Percentiles rank a stretch among this genome's conserved stretches.
These are phyloP conservation scores for Pseudolycoriella hygida DNA, from an alignment of 2,888 invertebrate genomes.

Conservation along the genomic window DNA sequence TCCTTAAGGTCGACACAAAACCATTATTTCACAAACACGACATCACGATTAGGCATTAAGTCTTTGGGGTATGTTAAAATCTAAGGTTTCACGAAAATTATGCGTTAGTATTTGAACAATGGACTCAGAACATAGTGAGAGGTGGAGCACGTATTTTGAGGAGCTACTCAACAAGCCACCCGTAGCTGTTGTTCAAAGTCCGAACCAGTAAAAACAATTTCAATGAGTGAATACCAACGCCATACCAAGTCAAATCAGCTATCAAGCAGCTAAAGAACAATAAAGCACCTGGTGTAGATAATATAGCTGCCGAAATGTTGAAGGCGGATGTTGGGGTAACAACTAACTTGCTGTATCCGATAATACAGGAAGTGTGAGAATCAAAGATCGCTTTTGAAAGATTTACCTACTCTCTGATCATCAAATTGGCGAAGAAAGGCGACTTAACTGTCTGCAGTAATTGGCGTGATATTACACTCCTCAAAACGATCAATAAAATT, in stretches of 20 bases:
- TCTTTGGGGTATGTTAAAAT: too few species aligned
- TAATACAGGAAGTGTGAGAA: not conserved
- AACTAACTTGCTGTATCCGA: not conserved
- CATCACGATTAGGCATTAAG: too few species aligned
- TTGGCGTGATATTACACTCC: slow-evolving; percentile 4
- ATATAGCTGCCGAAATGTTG: not conserved
- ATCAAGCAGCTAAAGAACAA: not conserved
- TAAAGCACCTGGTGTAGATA: not conserved
- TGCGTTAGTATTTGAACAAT: not conserved
- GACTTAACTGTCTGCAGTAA: not conserved
- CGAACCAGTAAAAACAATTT: not conserved
- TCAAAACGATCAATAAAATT: slow-evolving; percentile 4
- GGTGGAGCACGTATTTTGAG: not conserved
- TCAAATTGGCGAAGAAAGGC: slow-evolving; percentile 1
- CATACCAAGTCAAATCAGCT: not conserved
- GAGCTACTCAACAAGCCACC: not conserved
- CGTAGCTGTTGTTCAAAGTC: not conserved
- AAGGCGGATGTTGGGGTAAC: not conserved
- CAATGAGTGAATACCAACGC: not conserved
- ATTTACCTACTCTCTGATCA: not conserved
- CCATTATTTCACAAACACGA: too few species aligned
- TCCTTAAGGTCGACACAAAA: too few species aligned
- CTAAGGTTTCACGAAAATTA: too few species aligned
- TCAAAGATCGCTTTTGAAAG: not conserved
- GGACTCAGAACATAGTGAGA: not conserved